These are phyloP conservation scores for Fopius arisanus DNA, from an alignment of 1,140 invertebrate species.

Conservation along the genomic window DNA sequence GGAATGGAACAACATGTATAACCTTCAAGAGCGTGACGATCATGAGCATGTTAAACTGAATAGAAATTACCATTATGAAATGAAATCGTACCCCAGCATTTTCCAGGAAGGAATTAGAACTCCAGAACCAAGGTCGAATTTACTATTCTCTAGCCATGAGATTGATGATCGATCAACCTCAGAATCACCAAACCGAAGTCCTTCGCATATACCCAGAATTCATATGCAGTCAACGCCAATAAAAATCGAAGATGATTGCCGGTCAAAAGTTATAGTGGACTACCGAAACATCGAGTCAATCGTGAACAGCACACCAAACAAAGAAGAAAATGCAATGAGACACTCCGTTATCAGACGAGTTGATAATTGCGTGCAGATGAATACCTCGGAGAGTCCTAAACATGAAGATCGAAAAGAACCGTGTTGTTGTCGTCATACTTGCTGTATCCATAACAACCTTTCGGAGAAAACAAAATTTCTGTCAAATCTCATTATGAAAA, in stretches of 20 bases:
- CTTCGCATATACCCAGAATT: constrained; percentile 45
- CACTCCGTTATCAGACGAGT: constrained; percentile 61
- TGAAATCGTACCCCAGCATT: constrained; percentile 47
- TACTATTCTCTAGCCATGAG: constrained; percentile 33
- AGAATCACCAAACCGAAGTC: constrained; percentile 47
- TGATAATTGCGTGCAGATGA: constrained; percentile 53
- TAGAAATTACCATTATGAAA: constrained; percentile 47
- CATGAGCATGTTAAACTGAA: constrained; percentile 38
- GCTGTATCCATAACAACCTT: constrained; percentile 55
- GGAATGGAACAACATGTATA: constrained; percentile 63
- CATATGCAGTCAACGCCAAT: constrained; percentile 60
- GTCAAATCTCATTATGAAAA: constrained; percentile 58
- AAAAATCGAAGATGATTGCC: constrained; percentile 52
- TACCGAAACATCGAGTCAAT: constrained; percentile 64
- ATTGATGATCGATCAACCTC: not conserved
- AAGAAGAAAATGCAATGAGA: constrained; percentile 51
- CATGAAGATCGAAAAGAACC: constrained; percentile 26
- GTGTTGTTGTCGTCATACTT: constrained; percentile 58
- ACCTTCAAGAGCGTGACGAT: constrained; percentile 46
- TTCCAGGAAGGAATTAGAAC: constrained; percentile 57
- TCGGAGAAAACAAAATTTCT: constrained; percentile 59
- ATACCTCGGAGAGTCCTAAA: constrained; percentile 34
- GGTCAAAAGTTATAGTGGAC: constrained; percentile 53
- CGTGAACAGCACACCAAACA: constrained; percentile 53
- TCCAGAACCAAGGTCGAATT: constrained; percentile 49